Evolutionary conservation across 2,113 vertebrate genomes (phyloP), one percentile per base, ranked within the genome.

Genomic region (Tylochromis polylepis): DNA sequence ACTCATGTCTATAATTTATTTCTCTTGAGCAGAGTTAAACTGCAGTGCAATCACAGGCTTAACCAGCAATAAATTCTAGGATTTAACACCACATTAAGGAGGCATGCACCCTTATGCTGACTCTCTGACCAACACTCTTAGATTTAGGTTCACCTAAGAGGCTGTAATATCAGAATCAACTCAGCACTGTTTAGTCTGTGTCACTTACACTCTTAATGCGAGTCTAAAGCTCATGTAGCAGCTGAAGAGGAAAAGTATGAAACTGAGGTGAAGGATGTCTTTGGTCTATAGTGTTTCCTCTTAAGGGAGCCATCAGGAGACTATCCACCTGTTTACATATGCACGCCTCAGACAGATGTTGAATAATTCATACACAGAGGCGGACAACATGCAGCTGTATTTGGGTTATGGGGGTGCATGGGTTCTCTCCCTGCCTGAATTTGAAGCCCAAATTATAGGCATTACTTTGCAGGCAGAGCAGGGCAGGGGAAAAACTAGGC

Each of bases 311-410:
- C 91, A 91, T 41, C 85, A 85, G 85, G 88, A 94, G 90, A 92
- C 86, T 46, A 89, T 85, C 91, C 94, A 93, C 92, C 93, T 93
- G 91, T 94, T 94, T 94, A 90, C 91, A 89, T 91, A 94, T 96
- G 93, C 94, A 94, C 79, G 90, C 91, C 91, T 89, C 92, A 95
- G 95, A 95, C 94, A 94, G 92, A 93, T 88, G 92, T 91, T 96
- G 95, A 94, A 96, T 95, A 93, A 95, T 96, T 95, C 95, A 96
- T 93, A 81, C 89, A 70, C 27, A 57, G 87, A 91, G 91, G 93
- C 91, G 91, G 92, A 94, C 93, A 91, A 88, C 91, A 92, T 83
- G 92, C 92, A 92, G 92, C 95, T 95, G 94, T 94, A 94, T 96
- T 95, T 95, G 94, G 94, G 95, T 96, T 96, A 95, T 83, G 90